A percentile compares a stretch with the other conserved stretches of the same genome.
Conservation (phyloP, 2,113 vertebrate species). For the Nettapus auritus region DNA sequence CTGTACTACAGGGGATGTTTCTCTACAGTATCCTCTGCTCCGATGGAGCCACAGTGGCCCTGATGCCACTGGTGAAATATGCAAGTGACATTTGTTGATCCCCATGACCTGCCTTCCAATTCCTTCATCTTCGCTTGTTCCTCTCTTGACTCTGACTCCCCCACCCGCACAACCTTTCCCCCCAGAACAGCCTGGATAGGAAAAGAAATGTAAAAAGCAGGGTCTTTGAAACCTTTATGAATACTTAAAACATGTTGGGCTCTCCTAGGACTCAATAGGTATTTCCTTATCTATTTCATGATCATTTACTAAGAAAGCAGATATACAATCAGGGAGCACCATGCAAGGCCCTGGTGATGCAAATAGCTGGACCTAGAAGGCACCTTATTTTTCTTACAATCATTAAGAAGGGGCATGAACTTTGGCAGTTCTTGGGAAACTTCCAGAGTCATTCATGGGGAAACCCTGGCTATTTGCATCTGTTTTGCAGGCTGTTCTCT, state of each 20-base stretch:
- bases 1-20: not conserved
- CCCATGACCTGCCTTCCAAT: not conserved
- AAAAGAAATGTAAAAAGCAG: not conserved
- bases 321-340: not conserved
- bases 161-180: not conserved
- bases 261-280: not conserved
- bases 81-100: not conserved
- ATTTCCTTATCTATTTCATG: not conserved
- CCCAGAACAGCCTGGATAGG: not conserved
- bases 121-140: not conserved
- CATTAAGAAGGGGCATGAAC: not conserved
- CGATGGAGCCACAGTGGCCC: not conserved
- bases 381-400: not conserved
- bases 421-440: not conserved
- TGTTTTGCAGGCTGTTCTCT: not conserved
- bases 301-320: not conserved
- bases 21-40: not conserved
- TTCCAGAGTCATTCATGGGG: not conserved
- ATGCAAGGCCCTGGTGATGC: not conserved
- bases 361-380: not conserved
- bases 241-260: not conserved
- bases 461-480: not conserved
- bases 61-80: rapidly evolving
- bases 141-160: not conserved
- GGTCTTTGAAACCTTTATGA: not conserved